A percentile compares a stretch with the other conserved stretches of the same genome.
Conservation (phyloP, 2,797 vertebrate species). For the Atherinosoma microstoma region DNA sequence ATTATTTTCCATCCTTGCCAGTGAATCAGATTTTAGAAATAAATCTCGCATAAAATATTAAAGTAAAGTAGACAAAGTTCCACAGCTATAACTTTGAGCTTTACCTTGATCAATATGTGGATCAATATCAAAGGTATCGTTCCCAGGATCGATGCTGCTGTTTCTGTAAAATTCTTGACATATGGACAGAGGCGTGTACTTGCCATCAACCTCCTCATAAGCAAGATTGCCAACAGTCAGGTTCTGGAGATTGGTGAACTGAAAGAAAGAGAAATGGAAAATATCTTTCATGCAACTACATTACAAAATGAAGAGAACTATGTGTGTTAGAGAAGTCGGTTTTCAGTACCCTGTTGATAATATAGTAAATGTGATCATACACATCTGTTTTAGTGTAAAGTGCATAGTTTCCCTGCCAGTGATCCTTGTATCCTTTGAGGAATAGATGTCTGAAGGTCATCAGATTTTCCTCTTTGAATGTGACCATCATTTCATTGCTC, state of each 20-base stretch:
- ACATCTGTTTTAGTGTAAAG: slow-evolving; percentile 91
- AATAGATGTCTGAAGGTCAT: slow-evolving; percentile 93
- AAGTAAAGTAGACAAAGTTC: not conserved
- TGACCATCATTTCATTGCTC: slow-evolving; percentile 97
- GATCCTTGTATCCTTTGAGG: slow-evolving; percentile 91
- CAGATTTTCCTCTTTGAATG: slow-evolving; percentile 94
- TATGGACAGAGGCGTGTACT: slow-evolving; percentile 83
- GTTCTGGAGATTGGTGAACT: slow-evolving; percentile 89
- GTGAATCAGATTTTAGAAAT: slow-evolving; percentile 60
- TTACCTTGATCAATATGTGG: slow-evolving; percentile 90
- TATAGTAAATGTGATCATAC: slow-evolving; percentile 88
- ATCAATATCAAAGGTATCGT: slow-evolving; percentile 92
- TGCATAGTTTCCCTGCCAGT: slow-evolving; percentile 82
- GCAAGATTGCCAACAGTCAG: slow-evolving; percentile 91
- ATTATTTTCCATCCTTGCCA: slow-evolving; percentile 56
- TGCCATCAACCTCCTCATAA: slow-evolving; percentile 80
- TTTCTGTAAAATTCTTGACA: slow-evolving; percentile 91
- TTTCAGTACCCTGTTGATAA: slow-evolving; percentile 86
- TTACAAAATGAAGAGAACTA: not conserved
- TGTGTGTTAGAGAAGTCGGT: not conserved
- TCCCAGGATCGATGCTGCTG: slow-evolving; percentile 87
- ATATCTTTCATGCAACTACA: not conserved
- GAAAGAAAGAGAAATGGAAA: not conserved
- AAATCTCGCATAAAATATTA: not conserved
- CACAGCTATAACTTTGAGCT: not conserved